A percentile compares a stretch with the other conserved stretches of the same genome.
These are phyloP conservation scores for Hesperia comma DNA, from an alignment of 2,888 invertebrate species.

Conservation along the genomic window DNA sequence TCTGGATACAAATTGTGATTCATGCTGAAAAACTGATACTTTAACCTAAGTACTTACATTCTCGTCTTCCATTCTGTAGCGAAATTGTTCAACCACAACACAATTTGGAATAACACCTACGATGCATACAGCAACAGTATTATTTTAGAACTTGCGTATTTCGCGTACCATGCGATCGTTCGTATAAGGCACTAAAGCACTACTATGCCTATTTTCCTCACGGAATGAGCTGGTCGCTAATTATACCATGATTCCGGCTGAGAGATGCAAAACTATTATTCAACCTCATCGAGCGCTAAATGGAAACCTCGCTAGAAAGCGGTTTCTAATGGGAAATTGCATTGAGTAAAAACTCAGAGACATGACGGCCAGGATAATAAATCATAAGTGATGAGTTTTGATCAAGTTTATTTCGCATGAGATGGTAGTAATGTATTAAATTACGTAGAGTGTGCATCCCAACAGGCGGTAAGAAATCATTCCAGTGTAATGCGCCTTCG, in stretches of 20 bases:
- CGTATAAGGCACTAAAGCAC: slow-evolving; percentile 25
- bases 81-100: slow-evolving; percentile 18
- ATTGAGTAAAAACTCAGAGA: slow-evolving; percentile 20
- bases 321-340: slow-evolving; percentile 32
- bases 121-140: neutral
- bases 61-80: slow-evolving; percentile 19
- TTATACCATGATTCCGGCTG: slow-evolving; percentile 26
- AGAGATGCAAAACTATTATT: slow-evolving; percentile 30
- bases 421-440: slow-evolving; percentile 3
- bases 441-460: neutral
- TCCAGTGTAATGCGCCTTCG: neutral
- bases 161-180: neutral
- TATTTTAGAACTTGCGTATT: neutral
- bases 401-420: slow-evolving; percentile 9
- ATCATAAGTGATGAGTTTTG: slow-evolving; percentile 31
- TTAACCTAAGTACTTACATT: slow-evolving; percentile 6
- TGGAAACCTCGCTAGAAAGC: slow-evolving; percentile 30
- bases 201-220: slow-evolving; percentile 29
- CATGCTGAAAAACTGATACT: slow-evolving; percentile 11
- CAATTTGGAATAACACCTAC: neutral
- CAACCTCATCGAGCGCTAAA: slow-evolving; percentile 29
- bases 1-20: slow-evolving; percentile 36
- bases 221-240: slow-evolving; percentile 27
- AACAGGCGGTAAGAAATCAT: neutral
- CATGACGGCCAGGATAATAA: slow-evolving; percentile 31